Conservation (phyloP, 1,140 invertebrate species). For the Anadara kagoshimensis region DNA sequence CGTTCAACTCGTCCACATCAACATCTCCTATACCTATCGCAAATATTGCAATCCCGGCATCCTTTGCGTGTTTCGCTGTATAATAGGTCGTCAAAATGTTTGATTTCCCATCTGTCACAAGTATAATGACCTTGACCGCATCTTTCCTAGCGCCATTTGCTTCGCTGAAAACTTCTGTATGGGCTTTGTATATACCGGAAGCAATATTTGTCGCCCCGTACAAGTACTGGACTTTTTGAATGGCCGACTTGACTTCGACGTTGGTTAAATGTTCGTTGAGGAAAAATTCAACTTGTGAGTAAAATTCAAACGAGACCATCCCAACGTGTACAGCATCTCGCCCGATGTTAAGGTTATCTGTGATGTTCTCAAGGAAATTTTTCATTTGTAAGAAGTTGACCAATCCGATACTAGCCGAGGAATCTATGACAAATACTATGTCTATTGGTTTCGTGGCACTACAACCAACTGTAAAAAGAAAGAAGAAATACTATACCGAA, state of each 20-base stretch:
- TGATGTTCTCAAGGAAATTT: conserved; percentile 36
- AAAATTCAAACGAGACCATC: conserved; percentile 22
- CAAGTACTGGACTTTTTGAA: conserved; percentile 24
- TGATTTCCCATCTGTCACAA: conserved; percentile 50
- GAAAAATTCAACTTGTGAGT: conserved; percentile 17
- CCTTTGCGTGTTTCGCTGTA: conserved; percentile 37
- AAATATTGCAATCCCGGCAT: conserved; percentile 47
- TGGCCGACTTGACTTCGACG: conserved; percentile 20
- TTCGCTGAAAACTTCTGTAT: conserved; percentile 32
- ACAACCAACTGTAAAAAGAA: conserved; percentile 36
- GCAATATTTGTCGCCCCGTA: conserved; percentile 47
- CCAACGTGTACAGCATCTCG: conserved; percentile 19
- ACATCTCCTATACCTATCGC: conserved; percentile 52
- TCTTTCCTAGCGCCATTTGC: conserved; percentile 23
- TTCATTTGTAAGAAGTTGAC: conserved; percentile 40
- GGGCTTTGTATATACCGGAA: conserved; percentile 35
- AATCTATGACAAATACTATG: conserved; percentile 46
- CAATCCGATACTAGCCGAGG: conserved; percentile 35
- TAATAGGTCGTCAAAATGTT: conserved; percentile 3
- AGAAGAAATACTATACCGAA: too few relatives aligned
- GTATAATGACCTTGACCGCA: conserved; percentile 40
- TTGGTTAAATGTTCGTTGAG: conserved; percentile 30
- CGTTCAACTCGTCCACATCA: conserved; percentile 38
- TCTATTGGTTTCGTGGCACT: conserved; percentile 40
- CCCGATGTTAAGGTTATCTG: conserved; percentile 30